A percentile compares a stretch with the other conserved stretches of the same genome.
phyloP scores from a whole-genome alignment of 1,140 invertebrate genomes.

The Arion vulgaris region DNA sequence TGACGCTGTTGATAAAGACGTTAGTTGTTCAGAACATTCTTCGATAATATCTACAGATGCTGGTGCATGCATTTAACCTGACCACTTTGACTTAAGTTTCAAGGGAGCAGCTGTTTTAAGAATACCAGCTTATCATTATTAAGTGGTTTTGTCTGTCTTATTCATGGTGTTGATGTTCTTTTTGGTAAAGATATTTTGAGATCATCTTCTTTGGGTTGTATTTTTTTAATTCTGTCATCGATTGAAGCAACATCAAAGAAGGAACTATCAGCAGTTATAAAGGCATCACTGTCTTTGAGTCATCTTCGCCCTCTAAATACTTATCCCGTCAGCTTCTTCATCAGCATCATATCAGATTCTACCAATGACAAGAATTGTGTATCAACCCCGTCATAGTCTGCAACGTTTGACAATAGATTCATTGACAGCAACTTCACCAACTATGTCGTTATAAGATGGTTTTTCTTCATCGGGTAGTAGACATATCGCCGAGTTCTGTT shows the following conservation, averaged over 20 bases:
- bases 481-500: conserved; percentile 19
- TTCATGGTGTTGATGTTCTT: conserved; percentile 3
- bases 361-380: no score
- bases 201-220: not conserved
- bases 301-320: not conserved
- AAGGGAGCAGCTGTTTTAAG: no score
- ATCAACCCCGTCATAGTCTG: not conserved
- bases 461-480: conserved; percentile 16
- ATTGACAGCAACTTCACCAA: conserved; percentile 30
- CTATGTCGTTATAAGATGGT: conserved; percentile 29
- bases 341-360: not conserved
- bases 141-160: no score
- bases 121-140: no score
- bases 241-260: not conserved
- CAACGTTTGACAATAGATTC: not conserved
- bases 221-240: not conserved
- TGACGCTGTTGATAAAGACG: no score
- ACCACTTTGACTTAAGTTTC: no score
- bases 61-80: no score
- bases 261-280: conserved; percentile 1
- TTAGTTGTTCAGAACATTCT: no score
- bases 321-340: no score
- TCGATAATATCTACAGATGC: no score
- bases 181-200: conserved; percentile 1
- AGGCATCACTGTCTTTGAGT: not conserved